phyloP scores from a whole-genome alignment of 2,888 invertebrate species.

The Cabera pusaria region DNA sequence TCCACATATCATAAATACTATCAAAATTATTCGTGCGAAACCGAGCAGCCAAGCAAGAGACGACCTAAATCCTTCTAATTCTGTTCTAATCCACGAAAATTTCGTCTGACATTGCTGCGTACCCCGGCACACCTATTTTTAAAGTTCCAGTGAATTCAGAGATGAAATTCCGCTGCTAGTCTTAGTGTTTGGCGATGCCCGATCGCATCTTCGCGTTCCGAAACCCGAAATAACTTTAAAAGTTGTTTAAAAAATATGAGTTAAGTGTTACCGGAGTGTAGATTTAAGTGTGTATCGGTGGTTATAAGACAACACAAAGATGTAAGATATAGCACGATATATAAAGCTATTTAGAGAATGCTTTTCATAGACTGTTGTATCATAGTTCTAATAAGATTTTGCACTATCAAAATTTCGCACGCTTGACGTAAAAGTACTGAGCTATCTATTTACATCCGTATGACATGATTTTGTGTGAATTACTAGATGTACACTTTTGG shows the following conservation, averaged over 20 bases:
- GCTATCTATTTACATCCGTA: too few relatives aligned
- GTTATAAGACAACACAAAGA: slow-evolving; percentile 35
- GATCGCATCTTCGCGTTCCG: slow-evolving; percentile 36
- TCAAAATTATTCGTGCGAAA: slow-evolving; percentile 17
- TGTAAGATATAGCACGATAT: slow-evolving; percentile 44
- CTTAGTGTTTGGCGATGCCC: slow-evolving; percentile 68
- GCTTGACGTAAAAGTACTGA: slow-evolving; percentile 15
- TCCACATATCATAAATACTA: slow-evolving; percentile 12
- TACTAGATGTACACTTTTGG: too few relatives aligned
- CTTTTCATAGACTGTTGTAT: slow-evolving; percentile 23
- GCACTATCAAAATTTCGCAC: slow-evolving; percentile 8
- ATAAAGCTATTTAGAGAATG: slow-evolving; percentile 37
- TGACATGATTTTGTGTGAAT: too few relatives aligned
- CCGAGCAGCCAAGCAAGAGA: slow-evolving; percentile 15
- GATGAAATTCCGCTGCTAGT: slow-evolving; percentile 74
- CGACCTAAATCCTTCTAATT: slow-evolving; percentile 29
- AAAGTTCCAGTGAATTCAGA: slow-evolving; percentile 81
- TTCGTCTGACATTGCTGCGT: slow-evolving; percentile 42
- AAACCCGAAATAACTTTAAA: slow-evolving; percentile 28
- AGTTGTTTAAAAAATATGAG: slow-evolving; percentile 47
- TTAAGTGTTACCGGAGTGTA: slow-evolving; percentile 50
- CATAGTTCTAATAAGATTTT: slow-evolving; percentile 17
- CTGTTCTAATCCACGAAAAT: slow-evolving; percentile 33
- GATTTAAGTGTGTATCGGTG: slow-evolving; percentile 56
- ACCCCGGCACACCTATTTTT: slow-evolving; percentile 73